Conservation (phyloP, 2,113 vertebrate species). For the Piprites chloris region DNA sequence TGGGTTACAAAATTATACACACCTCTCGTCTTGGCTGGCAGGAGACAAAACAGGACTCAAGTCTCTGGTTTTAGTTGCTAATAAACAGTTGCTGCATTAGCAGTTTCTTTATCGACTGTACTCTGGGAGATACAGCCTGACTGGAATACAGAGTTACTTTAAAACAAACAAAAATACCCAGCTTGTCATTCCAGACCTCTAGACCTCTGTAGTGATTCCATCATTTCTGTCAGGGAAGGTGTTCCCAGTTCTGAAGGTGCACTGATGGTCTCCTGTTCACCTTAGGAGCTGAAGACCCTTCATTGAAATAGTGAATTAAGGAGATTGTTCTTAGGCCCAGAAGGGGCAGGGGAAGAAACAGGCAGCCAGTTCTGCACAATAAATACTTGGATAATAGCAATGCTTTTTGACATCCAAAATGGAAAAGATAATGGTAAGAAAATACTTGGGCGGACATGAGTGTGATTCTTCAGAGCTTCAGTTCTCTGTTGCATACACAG, state of each 20-base stretch:
- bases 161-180: not conserved
- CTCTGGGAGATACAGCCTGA: not conserved
- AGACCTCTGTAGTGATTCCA: not conserved
- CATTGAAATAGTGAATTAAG: not conserved
- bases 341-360: not conserved
- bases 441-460: not conserved
- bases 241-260: not conserved
- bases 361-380: not conserved
- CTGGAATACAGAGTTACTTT: not conserved
- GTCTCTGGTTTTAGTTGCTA: not conserved
- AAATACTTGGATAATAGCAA: not conserved
- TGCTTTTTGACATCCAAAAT: not conserved
- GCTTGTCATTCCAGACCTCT: not conserved
- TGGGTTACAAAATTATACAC: not conserved
- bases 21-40: not conserved
- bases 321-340: not conserved
- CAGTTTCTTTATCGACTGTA: not conserved
- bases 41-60: not conserved
- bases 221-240: not conserved
- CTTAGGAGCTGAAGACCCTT: not conserved
- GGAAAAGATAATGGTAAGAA: not conserved
- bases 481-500: not conserved
- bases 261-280: not conserved
- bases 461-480: not conserved
- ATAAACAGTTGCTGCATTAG: not conserved